Evolutionary conservation across 1,140 invertebrate genomes (phyloP).

Genomic region (Linepithema humile): DNA sequence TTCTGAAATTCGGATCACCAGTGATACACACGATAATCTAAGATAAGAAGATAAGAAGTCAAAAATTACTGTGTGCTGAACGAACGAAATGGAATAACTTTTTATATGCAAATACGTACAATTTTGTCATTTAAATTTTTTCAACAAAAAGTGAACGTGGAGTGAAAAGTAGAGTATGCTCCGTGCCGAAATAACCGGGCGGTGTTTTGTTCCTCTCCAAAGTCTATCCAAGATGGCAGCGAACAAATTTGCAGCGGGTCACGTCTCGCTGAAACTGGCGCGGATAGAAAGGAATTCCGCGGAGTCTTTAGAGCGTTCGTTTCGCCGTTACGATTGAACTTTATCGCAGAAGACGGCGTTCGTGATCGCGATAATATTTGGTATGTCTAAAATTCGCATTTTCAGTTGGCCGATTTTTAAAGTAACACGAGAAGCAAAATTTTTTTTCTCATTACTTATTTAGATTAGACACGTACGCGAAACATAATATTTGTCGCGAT

Average conservation of each 20-base stretch:
- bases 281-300: constrained; percentile 45
- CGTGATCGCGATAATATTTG: constrained; percentile 23
- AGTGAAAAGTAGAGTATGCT: neutral
- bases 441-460: neutral
- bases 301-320: constrained; percentile 48
- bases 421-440: neutral
- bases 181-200: constrained; percentile 24
- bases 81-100: no score
- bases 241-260: constrained; percentile 55
- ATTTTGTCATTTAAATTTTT: neutral
- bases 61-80: no score
- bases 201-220: neutral
- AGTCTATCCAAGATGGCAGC: constrained; percentile 20
- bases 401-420: neutral
- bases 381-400: neutral
- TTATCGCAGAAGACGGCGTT: constrained; percentile 16
- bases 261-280: constrained; percentile 50
- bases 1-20: no score
- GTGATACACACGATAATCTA: no score
- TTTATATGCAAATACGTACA: no score
- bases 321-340: constrained; percentile 40
- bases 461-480: neutral
- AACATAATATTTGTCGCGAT: neutral
- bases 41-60: no score
- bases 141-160: no score